Base-by-base conservation (phyloP, 2,797 vertebrate genomes). In the Chelmon rostratus region DNA sequence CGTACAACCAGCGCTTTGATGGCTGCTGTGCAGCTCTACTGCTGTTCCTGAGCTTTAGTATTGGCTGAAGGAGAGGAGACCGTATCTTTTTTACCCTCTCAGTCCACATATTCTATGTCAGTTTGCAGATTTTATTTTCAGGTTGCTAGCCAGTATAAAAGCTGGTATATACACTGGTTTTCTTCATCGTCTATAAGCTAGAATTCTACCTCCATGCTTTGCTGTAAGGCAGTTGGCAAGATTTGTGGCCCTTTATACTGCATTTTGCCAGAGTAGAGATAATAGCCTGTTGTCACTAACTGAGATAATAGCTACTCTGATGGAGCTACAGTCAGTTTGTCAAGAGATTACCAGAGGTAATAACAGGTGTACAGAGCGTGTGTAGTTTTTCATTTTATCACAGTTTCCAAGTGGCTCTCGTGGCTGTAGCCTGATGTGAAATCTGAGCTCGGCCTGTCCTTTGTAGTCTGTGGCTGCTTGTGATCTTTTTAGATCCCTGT, bases 241-340 rank as follows among this genome's bases (percentile, higher is more conserved):
- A 76, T 85, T 66, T 78, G 31, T 62, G 28, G 59, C 12, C 52
- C 50, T 76, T 73, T 52, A 64, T 54, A 25, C 56, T 52, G 42
- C 23, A 31, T 76, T 71, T 70, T 81, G 56, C 44, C 50, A 64
- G 58, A 44, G 49, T 64, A 16, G 25, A 72, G 63, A 50, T 80
- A 70, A 82, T 56, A 56, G 68, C 53, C 68, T 33, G 58, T 81
- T 73, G 72, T 79, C 59, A 49, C 58, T 77, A 56, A 70, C 46
- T 28, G 75, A 69, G 75, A 78, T 67, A 58, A 81, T 54, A 78
- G 81, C 71, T 23, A 6, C 46, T 82, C 53, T 62, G 62, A 83
- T 70, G 57, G 66, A 78, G 78, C 58, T 46, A 23, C 58, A 63
- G 49, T 68, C 52, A 35, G 73, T 83, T 72, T 69, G 66, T 78